These are phyloP conservation scores for Hetaerina americana DNA, from an alignment of 1,140 invertebrate species.

Conservation along the genomic window DNA sequence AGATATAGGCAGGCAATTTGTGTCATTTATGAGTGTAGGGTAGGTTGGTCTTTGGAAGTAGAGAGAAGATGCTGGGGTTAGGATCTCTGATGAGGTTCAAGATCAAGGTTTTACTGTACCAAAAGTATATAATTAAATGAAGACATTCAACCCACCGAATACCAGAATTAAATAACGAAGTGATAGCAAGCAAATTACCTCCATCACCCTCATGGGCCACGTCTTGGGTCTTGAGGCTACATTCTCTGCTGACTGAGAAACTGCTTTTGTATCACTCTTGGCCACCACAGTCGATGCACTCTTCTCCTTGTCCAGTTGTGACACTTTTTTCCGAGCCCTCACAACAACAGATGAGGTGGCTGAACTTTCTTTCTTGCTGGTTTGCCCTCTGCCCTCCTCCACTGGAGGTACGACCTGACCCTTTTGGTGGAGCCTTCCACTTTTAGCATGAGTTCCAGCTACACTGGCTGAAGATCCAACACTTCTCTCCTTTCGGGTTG, in stretches of 20 bases:
- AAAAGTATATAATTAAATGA: too few relatives aligned
- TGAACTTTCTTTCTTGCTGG: background rate
- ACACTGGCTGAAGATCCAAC: too few relatives aligned
- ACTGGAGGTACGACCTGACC: background rate
- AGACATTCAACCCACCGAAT: too few relatives aligned
- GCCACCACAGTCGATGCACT: conserved; percentile 28
- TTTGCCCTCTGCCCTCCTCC: background rate
- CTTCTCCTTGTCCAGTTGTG: conserved; percentile 27
- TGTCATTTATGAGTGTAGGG: too few relatives aligned
- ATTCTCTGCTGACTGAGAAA: background rate
- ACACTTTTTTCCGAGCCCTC: conserved; percentile 24
- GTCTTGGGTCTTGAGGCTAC: conserved; percentile 27
- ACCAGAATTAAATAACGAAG: too few relatives aligned
- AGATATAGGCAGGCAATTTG: too few relatives aligned
- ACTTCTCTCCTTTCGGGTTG: background rate
- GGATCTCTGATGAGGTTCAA: too few relatives aligned
- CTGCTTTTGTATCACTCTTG: background rate
- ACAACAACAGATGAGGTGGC: background rate
- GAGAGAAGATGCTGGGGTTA: too few relatives aligned
- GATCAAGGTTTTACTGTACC: too few relatives aligned
- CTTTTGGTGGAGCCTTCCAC: background rate
- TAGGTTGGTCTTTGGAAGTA: too few relatives aligned
- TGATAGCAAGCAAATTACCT: too few relatives aligned
- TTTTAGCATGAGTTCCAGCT: background rate
- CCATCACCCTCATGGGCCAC: conserved; percentile 23